Conservation (phyloP, 2,888 invertebrate genomes). For the Hemaris fuciformis region DNA sequence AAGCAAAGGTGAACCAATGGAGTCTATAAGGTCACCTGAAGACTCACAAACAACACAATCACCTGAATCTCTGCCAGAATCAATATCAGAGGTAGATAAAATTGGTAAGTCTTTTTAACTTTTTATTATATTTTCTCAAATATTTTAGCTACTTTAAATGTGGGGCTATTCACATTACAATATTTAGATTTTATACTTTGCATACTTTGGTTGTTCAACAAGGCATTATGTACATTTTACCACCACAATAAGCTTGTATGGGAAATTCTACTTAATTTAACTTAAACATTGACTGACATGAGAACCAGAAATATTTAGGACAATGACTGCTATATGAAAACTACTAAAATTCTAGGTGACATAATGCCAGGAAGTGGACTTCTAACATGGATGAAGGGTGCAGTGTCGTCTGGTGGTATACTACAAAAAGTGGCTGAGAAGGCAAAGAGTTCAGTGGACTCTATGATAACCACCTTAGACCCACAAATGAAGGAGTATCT, state of each 20-base stretch:
- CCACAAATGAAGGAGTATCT: conserved; percentile 95
- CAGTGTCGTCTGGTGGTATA: conserved; percentile 83
- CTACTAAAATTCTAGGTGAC: conserved; percentile 51
- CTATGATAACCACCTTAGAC: conserved; percentile 92
- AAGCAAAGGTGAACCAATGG: conserved; percentile 69
- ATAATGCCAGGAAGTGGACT: conserved; percentile 81
- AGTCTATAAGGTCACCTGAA: conserved; percentile 66
- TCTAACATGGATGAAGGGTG: conserved; percentile 86
- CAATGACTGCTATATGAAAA: background rate
- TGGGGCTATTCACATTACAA: too few relatives aligned
- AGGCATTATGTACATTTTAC: too few relatives aligned
- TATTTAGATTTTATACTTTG: background rate
- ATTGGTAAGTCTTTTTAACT: conserved; percentile 44
- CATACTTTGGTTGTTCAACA: too few relatives aligned
- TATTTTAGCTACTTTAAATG: too few relatives aligned
- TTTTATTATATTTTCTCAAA: too few relatives aligned
- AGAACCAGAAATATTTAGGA: too few relatives aligned
- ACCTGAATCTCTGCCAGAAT: conserved; percentile 60
- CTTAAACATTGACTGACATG: too few relatives aligned
- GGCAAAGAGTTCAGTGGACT: conserved; percentile 90
- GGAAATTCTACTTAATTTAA: too few relatives aligned
- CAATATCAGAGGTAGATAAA: conserved; percentile 57
- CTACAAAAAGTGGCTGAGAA: conserved; percentile 87
- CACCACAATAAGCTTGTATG: too few relatives aligned
- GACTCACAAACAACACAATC: conserved; percentile 62